phyloP scores from a whole-genome alignment of 2,113 vertebrate species.

The Pycnonotus jocosus region DNA sequence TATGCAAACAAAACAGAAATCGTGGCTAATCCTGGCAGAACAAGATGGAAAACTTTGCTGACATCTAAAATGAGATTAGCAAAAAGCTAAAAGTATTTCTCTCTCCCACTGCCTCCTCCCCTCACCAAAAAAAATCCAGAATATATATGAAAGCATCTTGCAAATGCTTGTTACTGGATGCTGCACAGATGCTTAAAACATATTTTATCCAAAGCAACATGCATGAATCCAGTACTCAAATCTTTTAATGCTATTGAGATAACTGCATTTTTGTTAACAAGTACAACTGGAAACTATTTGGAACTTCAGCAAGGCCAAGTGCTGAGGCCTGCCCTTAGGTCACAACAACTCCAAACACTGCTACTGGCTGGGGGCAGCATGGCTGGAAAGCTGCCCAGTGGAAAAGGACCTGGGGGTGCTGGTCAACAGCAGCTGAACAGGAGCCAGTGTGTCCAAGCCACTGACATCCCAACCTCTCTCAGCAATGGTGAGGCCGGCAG shows the following conservation, averaged over 20 bases:
- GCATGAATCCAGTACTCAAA: not conserved
- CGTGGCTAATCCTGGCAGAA: not conserved
- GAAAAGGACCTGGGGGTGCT: not conserved
- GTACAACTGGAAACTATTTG: not conserved
- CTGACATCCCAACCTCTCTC: not conserved
- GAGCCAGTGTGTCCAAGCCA: not conserved
- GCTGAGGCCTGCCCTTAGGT: not conserved
- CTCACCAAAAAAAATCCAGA: not conserved
- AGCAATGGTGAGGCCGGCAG: not conserved
- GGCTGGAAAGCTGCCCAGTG: not conserved
- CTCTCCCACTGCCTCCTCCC: rapidly evolving
- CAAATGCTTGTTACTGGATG: not conserved
- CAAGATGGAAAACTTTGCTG: not conserved
- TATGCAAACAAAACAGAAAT: not conserved
- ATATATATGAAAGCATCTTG: not conserved
- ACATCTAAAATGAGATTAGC: not conserved
- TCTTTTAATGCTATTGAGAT: not conserved
- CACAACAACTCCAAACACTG: not conserved
- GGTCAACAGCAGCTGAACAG: not conserved
- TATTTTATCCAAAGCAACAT: not conserved
- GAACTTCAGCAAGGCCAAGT: not conserved
- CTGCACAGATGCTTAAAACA: not conserved
- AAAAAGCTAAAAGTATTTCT: not conserved
- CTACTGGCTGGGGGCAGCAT: not conserved
- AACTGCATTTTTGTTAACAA: not conserved